Base-by-base conservation (phyloP, 2,888 invertebrate species). In the Pristionchus japonicus region DNA sequence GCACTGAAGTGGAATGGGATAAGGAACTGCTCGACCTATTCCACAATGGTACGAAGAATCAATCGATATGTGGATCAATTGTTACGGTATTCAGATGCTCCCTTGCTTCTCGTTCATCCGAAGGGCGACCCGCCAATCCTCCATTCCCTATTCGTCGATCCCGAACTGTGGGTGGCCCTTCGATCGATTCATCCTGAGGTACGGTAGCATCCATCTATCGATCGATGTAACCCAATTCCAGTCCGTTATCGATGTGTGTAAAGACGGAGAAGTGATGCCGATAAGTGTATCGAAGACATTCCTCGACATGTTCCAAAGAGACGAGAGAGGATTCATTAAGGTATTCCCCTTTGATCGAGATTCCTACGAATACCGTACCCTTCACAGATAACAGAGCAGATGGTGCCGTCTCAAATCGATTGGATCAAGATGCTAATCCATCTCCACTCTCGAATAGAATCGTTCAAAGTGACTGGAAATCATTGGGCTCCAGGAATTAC, bases 1-100 rank as follows among this genome's bases (percentile, higher is more conserved):
- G 3, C 27, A 47, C 74, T 70, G 80, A 87, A n/a, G 80, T 87
- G 57, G 87, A 87, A 57, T 87, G 87, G 87, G 4, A 37, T 13
- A n/a, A 20, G 17, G 61, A 80, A 4, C 80, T 80, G 34, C 11
- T 87, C 57, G 17, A 57, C 23, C 13, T 9, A 47, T 27, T 77
- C 13, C 7, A 37, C 23, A 20, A 74, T 15, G 37, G 70, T 74
- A 23, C n/a, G 70, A 31, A 40, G 23, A 37, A 31, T 74, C 34
- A 15, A 74, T 74, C 40, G 15, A 74, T 74, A 9, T 23, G 7
- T 74, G 40, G 37, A 17, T 74, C 1, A 17, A 37, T 43, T 11
- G 43, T 11, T 47, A 77, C 34, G 3, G 23, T 77, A 7, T n/a
- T 15, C 43, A 43, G 77, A 43, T 43, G n/a, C 43, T n/a, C 47